Evolutionary conservation across 2,113 vertebrate species (phyloP), one percentile per base, ranked within the genome.

Genomic region (Paradisaea rubra): DNA sequence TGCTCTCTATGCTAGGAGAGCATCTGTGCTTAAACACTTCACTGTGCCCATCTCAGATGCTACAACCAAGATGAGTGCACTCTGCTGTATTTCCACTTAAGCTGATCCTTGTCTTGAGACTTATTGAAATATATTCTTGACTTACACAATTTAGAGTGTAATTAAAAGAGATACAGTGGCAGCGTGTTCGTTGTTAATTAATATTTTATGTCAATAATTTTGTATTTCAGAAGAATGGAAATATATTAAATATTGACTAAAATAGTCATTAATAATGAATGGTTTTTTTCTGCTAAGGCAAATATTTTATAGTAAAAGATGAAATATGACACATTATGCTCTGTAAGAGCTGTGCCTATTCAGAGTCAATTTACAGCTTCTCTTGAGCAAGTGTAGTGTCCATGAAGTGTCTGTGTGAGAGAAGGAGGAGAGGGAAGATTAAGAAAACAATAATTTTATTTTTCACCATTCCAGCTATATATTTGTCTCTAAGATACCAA

Each of bases 161-260:
- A 70, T 93, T 95, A 68, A 83, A 88, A 61, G 28, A 30, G 18
- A 70, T 60, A 86, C 5, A 94, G 13, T 53, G 94, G 24, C 41
- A 93, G 27, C 7, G 57, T 57, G 19, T 35, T 86, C 50, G 24
- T 14, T 66, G 11, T 70, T 71, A 35, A 92, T 95, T 57, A 90
- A 96, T 86, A 94, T 92, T 97, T 92, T 56, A 91, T 61, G 63
- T 41, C 44, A 81, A 92, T 94, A 86, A 84, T 89, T 71, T 93
- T 59, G 28, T 91, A 39, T 93, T 93, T 95, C 69, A 68, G 10
- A 94, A 91, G 5, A 49, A 90, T 77, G 4, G 8, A 70, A 54
- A 63, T 74, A 74, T 56, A 93, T 95, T 96, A 97, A 96, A 96
- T 95, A 93, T 91, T 95, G 79, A 95, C 69, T 86, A 37, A 68